Evolutionary conservation across 2,797 vertebrate species (phyloP).

Genomic region (Argya squamiceps): DNA sequence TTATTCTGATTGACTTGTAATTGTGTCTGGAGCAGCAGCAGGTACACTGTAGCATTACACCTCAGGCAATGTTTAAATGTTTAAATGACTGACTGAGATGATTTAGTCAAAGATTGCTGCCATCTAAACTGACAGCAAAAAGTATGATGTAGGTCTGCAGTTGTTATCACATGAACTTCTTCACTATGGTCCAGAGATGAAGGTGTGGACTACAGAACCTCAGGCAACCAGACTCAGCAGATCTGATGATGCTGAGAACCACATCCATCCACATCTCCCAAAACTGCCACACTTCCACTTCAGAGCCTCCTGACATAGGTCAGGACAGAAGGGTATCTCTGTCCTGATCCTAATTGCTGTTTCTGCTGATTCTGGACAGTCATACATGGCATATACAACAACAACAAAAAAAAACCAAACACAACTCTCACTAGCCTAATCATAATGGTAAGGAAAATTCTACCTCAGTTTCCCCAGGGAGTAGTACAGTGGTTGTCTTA

Average conservation of each 20-base stretch:
- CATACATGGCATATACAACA: background rate
- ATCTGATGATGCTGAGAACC: background rate
- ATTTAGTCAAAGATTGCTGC: background rate
- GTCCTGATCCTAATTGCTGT: background rate
- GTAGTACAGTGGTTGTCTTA: background rate
- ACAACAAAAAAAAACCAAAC: background rate
- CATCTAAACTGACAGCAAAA: background rate
- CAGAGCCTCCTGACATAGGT: background rate
- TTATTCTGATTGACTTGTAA: background rate
- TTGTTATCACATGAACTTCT: background rate
- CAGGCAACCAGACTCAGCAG: background rate
- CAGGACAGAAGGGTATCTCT: background rate
- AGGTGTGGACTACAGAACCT: background rate
- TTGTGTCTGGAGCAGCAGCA: background rate
- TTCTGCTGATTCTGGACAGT: background rate
- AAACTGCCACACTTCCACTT: accelerated
- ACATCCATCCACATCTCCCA: background rate
- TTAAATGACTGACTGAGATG: background rate
- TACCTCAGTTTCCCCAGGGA: background rate
- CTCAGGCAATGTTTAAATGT: background rate
- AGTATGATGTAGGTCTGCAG: background rate
- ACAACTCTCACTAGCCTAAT: background rate
- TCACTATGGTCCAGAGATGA: background rate
- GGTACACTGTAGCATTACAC: background rate
- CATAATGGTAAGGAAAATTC: background rate